Base-by-base conservation (phyloP, 2,113 vertebrate genomes). In the Pipra filicauda region DNA sequence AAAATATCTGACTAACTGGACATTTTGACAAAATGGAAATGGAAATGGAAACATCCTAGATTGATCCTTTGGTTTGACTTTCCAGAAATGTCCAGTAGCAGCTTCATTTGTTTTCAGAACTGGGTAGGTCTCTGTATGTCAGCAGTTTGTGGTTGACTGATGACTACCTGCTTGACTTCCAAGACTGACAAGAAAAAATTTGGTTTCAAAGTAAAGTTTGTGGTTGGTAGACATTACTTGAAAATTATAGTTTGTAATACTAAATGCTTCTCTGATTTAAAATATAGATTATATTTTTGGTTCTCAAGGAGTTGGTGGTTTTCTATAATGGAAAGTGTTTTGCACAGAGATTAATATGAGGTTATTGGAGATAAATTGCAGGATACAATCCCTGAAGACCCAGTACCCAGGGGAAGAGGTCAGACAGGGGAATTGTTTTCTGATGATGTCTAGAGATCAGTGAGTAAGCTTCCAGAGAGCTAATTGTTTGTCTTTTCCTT, bases 131-230 rank as follows among this genome's bases (percentile, higher is more conserved):
- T 66, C 78, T 55, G 7, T 46, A 28, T 93, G 90, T 89, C 93
- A 94, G 76, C 90, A 93, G 12, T 92, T 95, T 92, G 95, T 92
- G 90, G 95, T 27, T 93, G 90, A 44, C 79, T 95, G 79, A 84
- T 96, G 82, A 86, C 48, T 81, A 41, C 92, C 85, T 94, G 69
- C 88, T 88, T 88, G 73, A 27, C 59, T 96, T 95, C 48, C 75
- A 89, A 37, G 43, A 90, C 33, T 65, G 66, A 75, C 66, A 89
- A 91, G 76, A 78, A 81, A 30, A 27, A 28, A 3, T 91, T 94
- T 62, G 33, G 55, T 83, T 86, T 91, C 76, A 74, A 64, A 84
- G 76, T 80, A 64, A 71, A 7, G 0, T 57, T 88, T 15, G 3
- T 79, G 83, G 85, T 79, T 93, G 72, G 69, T 69, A 81, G 76